Percentiles rank a stretch among this genome's conserved stretches.
Conservation (phyloP, 2,797 vertebrate genomes). For the Lithobates sylvaticus region DNA sequence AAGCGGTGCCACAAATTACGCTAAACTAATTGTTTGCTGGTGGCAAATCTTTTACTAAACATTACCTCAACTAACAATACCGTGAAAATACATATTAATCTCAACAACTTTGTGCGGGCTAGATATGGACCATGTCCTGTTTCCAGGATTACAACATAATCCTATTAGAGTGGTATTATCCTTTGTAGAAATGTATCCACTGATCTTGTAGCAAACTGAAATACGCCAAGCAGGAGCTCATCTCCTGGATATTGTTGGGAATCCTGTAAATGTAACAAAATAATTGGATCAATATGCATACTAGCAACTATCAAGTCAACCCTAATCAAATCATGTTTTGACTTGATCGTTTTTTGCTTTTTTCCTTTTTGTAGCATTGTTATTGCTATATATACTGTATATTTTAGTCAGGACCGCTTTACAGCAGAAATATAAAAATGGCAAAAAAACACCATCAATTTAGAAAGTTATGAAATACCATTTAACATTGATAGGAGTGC, state of each 20-base stretch:
- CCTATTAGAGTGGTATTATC: slow-evolving; percentile 53
- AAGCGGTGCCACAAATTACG: neutral
- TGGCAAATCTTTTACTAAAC: slow-evolving; percentile 5
- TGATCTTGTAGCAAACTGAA: slow-evolving; percentile 19
- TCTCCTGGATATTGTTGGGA: neutral
- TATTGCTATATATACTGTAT: too few relatives aligned
- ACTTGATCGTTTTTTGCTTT: too few relatives aligned
- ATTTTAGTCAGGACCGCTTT: too few relatives aligned
- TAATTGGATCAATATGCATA: neutral
- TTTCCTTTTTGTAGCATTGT: too few relatives aligned
- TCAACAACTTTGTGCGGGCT: neutral
- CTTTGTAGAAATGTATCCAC: slow-evolving; percentile 29
- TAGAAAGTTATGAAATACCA: too few relatives aligned
- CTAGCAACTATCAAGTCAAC: neutral
- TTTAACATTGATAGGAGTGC: too few relatives aligned
- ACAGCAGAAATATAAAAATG: too few relatives aligned
- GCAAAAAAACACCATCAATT: too few relatives aligned
- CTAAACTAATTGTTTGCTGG: neutral
- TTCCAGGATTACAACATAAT: slow-evolving; percentile 54
- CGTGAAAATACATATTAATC: slow-evolving; percentile 49
- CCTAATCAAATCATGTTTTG: too few relatives aligned
- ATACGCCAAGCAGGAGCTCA: slow-evolving; percentile 14
- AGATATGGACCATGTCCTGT: slow-evolving; percentile 37
- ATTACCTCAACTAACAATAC: slow-evolving; percentile 17
- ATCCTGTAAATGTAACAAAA: neutral